Percentiles rank a stretch among this genome's conserved stretches.
These are phyloP conservation scores for Sciurus vulgaris DNA, from an alignment of 2,797 vertebrate genomes.

Conservation along the genomic window DNA sequence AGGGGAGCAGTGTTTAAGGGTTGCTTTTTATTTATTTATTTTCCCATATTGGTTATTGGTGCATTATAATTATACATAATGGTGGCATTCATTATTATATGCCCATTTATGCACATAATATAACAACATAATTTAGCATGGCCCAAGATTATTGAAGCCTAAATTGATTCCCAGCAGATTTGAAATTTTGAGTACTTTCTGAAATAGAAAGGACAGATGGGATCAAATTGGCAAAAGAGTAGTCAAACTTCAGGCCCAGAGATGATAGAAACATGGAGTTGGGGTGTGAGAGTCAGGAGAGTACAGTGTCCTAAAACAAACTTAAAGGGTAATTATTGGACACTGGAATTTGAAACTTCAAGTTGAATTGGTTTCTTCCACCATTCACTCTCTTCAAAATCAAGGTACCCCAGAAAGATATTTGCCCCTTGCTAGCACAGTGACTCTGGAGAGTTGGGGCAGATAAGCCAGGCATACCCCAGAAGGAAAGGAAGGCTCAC, in stretches of 20 bases:
- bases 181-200: slow-evolving; percentile 52
- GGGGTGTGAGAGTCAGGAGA: neutral
- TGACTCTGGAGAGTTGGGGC: slow-evolving; percentile 14
- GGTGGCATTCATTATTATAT: too few species aligned
- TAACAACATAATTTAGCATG: neutral
- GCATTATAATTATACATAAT: too few species aligned
- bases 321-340: neutral
- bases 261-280: neutral
- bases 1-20: too few species aligned
- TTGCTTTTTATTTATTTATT: too few species aligned
- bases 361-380: neutral
- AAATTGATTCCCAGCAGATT: slow-evolving; percentile 17
- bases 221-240: slow-evolving; percentile 15
- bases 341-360: slow-evolving; percentile 61
- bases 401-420: neutral
- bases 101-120: too few species aligned
- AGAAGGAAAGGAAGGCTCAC: slow-evolving; percentile 5
- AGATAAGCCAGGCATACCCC: neutral
- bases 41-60: too few species aligned
- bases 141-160: neutral
- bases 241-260: slow-evolving; percentile 21
- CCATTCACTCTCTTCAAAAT: neutral
- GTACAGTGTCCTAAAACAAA: neutral
- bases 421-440: neutral
- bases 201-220: neutral